These are phyloP conservation scores for Liolophura sinensis DNA, from an alignment of 1,140 invertebrate genomes.

Conservation along the genomic window DNA sequence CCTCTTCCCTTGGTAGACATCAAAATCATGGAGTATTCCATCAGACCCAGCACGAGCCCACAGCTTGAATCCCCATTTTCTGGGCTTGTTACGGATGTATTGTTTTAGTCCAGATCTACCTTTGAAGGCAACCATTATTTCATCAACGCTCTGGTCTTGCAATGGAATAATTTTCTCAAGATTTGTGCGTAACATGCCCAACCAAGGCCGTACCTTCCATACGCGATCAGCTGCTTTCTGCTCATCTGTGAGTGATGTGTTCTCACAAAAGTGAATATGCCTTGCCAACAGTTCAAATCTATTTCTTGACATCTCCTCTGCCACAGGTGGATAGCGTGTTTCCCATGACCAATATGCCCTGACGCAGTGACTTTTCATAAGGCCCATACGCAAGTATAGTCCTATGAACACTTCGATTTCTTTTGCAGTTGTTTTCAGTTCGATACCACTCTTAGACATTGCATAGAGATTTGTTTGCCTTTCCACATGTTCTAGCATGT, in stretches of 20 bases:
- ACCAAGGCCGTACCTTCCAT: slow-evolving; percentile 18
- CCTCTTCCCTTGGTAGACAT: slow-evolving; percentile 21
- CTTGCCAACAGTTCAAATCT: slow-evolving; percentile 11
- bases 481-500: slow-evolving; percentile 11
- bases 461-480: slow-evolving; percentile 10
- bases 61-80: slow-evolving; percentile 27
- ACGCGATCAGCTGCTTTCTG: slow-evolving; percentile 11
- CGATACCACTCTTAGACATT: slow-evolving; percentile 10
- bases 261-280: slow-evolving; percentile 19
- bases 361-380: slow-evolving; percentile 2
- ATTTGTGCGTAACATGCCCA: slow-evolving; percentile 11
- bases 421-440: slow-evolving; percentile 10
- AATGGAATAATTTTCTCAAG: slow-evolving; percentile 8
- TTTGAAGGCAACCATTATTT: slow-evolving; percentile 51
- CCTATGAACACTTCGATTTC: slow-evolving; percentile 16
- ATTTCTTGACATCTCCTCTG: slow-evolving; percentile 13
- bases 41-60: slow-evolving; percentile 6
- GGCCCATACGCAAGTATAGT: slow-evolving; percentile 17
- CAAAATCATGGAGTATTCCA: slow-evolving; percentile 25
- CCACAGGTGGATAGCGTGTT: slow-evolving; percentile 14
- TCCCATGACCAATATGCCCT: slow-evolving; percentile 19
- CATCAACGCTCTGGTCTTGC: slow-evolving; percentile 12
- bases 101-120: slow-evolving; percentile 35
- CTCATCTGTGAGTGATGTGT: slow-evolving; percentile 8
- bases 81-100: slow-evolving; percentile 11